phyloP scores from a whole-genome alignment of 2,888 invertebrate genomes.

The Eristalis arbustorum region DNA sequence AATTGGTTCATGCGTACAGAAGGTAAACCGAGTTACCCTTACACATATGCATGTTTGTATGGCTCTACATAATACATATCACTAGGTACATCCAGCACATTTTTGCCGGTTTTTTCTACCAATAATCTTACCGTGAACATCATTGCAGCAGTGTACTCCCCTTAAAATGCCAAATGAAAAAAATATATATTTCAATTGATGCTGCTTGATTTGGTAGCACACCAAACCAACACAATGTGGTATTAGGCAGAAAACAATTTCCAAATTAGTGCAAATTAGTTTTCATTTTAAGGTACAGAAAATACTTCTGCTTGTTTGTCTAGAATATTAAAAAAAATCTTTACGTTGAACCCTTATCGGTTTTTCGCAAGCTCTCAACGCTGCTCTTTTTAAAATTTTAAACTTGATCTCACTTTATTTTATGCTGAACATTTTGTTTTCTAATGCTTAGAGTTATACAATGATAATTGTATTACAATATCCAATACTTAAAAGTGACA shows the following conservation, averaged over 20 bases:
- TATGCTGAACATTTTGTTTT: constrained; percentile 20
- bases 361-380: constrained; percentile 58
- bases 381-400: constrained; percentile 15
- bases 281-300: constrained; percentile 27
- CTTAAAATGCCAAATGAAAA: constrained; percentile 20
- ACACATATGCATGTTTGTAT: neutral
- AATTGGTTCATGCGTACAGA: constrained; percentile 46
- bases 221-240: constrained; percentile 15
- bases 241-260: constrained; percentile 31
- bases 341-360: constrained; percentile 54
- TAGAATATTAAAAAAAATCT: constrained; percentile 17
- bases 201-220: constrained; percentile 12
- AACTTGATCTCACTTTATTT: constrained; percentile 44
- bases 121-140: constrained; percentile 81
- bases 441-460: constrained; percentile 33
- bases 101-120: constrained; percentile 54
- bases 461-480: constrained; percentile 37
- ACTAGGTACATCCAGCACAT: constrained; percentile 19
- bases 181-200: constrained; percentile 11
- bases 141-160: constrained; percentile 76
- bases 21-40: constrained; percentile 5
- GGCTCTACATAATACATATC: constrained; percentile 6
- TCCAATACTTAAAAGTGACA: constrained; percentile 23
- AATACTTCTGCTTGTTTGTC: constrained; percentile 6
- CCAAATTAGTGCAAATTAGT: constrained; percentile 26